These are phyloP conservation scores for Quadriops clusia DNA, from an alignment of 2,888 invertebrate species.

Conservation along the genomic window DNA sequence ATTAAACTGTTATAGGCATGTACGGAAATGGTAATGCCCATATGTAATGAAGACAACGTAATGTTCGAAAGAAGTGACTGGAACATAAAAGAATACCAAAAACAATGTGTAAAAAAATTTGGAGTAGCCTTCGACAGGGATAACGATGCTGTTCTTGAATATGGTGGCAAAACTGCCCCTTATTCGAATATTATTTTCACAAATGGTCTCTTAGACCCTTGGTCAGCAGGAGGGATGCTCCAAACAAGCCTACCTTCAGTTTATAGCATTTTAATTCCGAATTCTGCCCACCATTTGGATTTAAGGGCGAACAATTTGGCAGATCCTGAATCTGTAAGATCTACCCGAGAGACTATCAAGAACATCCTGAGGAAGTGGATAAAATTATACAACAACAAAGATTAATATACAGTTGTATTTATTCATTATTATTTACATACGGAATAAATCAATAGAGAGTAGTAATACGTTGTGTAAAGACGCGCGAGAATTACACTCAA, in stretches of 20 bases:
- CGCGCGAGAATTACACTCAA: no score
- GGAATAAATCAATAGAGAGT: no score
- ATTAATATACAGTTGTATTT: no score
- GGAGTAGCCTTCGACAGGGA: conserved; percentile 47
- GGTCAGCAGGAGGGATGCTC: conserved; percentile 76
- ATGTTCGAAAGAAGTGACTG: conserved; percentile 74
- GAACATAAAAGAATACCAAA: conserved; percentile 55
- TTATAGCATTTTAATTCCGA: conserved; percentile 60
- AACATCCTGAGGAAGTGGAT: conserved; percentile 52
- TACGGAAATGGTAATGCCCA: conserved; percentile 95
- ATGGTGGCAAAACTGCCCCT: conserved; percentile 61
- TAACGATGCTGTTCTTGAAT: conserved; percentile 57
- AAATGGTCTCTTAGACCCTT: conserved; percentile 78
- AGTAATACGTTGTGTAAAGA: no score
- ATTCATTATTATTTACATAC: no score
- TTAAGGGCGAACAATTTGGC: conserved; percentile 50
- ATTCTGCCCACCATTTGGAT: conserved; percentile 81
- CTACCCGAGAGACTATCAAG: conserved; percentile 51
- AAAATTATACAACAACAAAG: no score
- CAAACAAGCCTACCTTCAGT: conserved; percentile 53
- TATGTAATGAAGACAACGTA: conserved; percentile 56
- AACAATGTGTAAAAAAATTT: conserved; percentile 57
- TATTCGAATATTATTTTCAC: conserved; percentile 64
- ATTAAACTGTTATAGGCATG: conserved; percentile 51
- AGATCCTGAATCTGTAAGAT: conserved; percentile 55